These are phyloP conservation scores for Seira sanloemensis DNA, from an alignment of 2,888 invertebrate genomes.

Conservation along the genomic window DNA sequence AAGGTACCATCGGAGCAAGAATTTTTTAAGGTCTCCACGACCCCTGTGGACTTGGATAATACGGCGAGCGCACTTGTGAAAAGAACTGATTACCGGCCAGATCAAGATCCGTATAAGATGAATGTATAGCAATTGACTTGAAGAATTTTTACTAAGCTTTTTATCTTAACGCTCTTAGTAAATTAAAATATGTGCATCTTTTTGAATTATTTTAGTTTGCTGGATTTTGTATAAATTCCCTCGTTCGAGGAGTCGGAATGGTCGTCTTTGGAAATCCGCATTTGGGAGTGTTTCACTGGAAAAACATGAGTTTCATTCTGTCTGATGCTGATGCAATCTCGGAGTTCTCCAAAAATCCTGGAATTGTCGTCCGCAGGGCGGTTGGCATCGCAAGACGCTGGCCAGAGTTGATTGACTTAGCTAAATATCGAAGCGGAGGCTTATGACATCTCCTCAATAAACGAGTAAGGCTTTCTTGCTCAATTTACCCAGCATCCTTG, in stretches of 20 bases:
- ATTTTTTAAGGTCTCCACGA: conserved; percentile 65
- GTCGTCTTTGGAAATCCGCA: conserved; percentile 65
- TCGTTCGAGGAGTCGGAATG: conserved; percentile 68
- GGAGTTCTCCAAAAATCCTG: conserved; percentile 67
- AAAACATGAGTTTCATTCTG: conserved; percentile 59
- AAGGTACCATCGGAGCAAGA: conserved; percentile 57
- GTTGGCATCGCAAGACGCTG: conserved; percentile 64
- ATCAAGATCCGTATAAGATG: no score
- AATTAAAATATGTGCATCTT: no score
- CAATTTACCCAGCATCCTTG: no score
- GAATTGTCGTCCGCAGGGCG: conserved; percentile 51
- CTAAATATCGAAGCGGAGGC: conserved; percentile 63
- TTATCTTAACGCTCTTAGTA: no score
- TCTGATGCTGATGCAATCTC: conserved; percentile 56
- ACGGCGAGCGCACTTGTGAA: conserved; percentile 52
- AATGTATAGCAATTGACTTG: no score
- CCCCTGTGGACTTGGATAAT: conserved; percentile 48
- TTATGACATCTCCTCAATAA: conserved; percentile 49
- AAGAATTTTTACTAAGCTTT: no score
- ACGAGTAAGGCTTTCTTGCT: no score
- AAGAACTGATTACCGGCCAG: conserved; percentile 55
- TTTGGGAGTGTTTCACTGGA: conserved; percentile 66
- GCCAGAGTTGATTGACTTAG: conserved; percentile 69
- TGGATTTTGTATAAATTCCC: conserved; percentile 69
- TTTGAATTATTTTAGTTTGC: conserved; percentile 64